Conservation (phyloP, 2,888 invertebrate species). For the Scaeva pyrastri region DNA sequence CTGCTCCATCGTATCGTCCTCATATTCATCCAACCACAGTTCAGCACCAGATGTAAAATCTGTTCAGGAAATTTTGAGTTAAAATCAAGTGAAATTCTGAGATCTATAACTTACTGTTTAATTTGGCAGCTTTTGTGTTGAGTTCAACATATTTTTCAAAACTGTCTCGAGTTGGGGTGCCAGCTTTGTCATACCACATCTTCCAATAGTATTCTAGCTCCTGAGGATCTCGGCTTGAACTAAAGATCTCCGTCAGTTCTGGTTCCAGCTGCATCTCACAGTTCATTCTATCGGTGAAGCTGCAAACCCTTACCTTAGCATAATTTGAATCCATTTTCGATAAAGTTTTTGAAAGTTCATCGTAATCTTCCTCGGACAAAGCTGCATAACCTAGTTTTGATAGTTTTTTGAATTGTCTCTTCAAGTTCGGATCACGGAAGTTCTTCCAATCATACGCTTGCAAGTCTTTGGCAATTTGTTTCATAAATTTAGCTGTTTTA, state of each 20-base stretch:
- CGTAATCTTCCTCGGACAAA: conserved; percentile 88
- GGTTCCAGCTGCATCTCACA: conserved; percentile 91
- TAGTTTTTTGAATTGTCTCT: conserved; percentile 90
- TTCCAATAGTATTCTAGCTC: conserved; percentile 91
- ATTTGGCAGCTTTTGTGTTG: conserved; percentile 88
- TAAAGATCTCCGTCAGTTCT: conserved; percentile 89
- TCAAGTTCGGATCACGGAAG: conserved; percentile 88
- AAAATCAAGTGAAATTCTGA: not conserved
- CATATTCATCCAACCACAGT: conserved; percentile 89
- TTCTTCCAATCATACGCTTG: conserved; percentile 89
- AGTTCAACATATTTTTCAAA: conserved; percentile 88
- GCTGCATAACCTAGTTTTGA: conserved; percentile 90
- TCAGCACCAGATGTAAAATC: conserved; percentile 89
- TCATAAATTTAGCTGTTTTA: conserved; percentile 81
- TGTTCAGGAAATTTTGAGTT: conserved; percentile 78
- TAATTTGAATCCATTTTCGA: conserved; percentile 91
- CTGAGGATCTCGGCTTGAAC: conserved; percentile 89
- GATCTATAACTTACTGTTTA: conserved; percentile 86
- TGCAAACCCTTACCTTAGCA: conserved; percentile 91
- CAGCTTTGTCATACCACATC: conserved; percentile 91
- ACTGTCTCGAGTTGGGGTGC: conserved; percentile 86
- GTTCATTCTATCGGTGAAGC: conserved; percentile 86
- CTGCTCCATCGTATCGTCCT: conserved; percentile 88
- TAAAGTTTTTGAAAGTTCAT: conserved; percentile 86
- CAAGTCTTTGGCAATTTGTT: conserved; percentile 81